These are phyloP conservation scores for Maccullochella peelii DNA, from an alignment of 2,113 vertebrate genomes.

Conservation along the genomic window DNA sequence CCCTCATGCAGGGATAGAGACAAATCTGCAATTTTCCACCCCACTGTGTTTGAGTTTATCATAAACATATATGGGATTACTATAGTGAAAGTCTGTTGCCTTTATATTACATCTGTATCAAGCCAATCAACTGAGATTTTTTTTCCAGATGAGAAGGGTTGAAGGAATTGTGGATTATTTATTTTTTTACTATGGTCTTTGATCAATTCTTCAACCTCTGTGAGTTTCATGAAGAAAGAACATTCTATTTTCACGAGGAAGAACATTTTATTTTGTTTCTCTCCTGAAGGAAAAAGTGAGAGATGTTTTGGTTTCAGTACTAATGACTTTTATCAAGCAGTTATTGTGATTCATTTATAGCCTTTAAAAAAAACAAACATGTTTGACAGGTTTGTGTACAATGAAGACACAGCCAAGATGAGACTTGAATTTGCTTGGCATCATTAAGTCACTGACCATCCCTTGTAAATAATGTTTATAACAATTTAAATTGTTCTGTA, in stretches of 20 bases:
- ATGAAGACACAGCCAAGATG: background rate
- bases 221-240: slow-evolving; percentile 17
- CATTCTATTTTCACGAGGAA: too few relatives aligned
- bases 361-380: slow-evolving; percentile 1
- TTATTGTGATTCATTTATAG: slow-evolving; percentile 12
- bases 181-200: background rate
- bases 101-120: slow-evolving; percentile 8
- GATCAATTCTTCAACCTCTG: slow-evolving; percentile 13
- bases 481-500: background rate
- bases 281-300: background rate
- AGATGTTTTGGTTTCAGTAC: slow-evolving; percentile 5
- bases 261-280: slow-evolving; percentile 10
- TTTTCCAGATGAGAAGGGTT: background rate
- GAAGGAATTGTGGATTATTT: background rate
- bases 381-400: background rate
- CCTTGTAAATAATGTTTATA: slow-evolving; percentile 43
- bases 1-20: background rate
- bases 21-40: background rate
- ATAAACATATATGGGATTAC: background rate
- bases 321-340: background rate
- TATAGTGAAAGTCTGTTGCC: background rate
- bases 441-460: background rate
- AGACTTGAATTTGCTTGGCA: background rate
- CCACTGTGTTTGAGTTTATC: background rate
- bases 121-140: background rate